These are phyloP conservation scores for Forpus xanthops DNA, from an alignment of 2,797 vertebrate genomes.

Conservation along the genomic window DNA sequence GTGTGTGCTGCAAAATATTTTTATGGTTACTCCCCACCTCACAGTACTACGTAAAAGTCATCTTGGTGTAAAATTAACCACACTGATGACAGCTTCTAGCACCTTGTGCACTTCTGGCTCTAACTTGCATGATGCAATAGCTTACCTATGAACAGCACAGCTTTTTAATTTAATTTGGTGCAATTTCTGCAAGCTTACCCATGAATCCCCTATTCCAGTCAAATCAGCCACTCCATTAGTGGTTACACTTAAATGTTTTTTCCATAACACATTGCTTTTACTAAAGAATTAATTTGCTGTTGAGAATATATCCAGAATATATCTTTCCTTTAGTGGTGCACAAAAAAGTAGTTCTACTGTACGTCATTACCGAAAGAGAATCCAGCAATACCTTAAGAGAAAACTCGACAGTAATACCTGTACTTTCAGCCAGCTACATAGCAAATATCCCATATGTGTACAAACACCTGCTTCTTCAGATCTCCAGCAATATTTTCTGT, in stretches of 20 bases:
- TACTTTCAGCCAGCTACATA: neutral
- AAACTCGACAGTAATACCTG: neutral
- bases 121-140: neutral
- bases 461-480: neutral
- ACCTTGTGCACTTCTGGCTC: neutral
- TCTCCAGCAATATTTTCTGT: neutral
- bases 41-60: neutral
- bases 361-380: neutral
- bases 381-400: neutral
- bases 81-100: neutral
- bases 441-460: neutral
- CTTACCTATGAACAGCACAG: neutral
- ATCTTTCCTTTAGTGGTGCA: neutral
- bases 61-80: neutral
- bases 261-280: neutral
- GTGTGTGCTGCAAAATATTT: neutral
- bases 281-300: neutral
- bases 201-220: neutral
- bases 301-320: neutral
- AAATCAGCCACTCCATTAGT: neutral
- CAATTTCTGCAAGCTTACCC: fast-evolving
- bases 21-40: neutral
- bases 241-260: neutral
- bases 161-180: neutral
- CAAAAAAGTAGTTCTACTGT: neutral